Evolutionary conservation across 1,140 invertebrate species (phyloP).

Genomic region (Heliconius himera): DNA sequence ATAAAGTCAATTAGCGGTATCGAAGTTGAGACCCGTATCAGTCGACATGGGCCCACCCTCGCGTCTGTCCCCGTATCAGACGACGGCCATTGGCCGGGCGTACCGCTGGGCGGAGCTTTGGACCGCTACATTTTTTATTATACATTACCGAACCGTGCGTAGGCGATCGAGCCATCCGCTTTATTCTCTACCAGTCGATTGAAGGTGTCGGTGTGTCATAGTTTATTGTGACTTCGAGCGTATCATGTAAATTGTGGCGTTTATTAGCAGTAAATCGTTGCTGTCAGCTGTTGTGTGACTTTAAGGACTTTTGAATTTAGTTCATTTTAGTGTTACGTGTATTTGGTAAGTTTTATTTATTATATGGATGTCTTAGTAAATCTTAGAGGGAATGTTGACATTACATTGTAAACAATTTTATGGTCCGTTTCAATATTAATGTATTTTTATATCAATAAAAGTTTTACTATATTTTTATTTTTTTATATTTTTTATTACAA

Average conservation of each 20-base stretch:
- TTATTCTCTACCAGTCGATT: conserved; percentile 77
- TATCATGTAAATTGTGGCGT: conserved; percentile 70
- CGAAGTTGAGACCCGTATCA: conserved; percentile 77
- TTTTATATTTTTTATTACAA: neutral
- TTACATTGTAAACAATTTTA: conserved; percentile 12
- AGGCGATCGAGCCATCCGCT: conserved; percentile 63
- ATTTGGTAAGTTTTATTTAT: conserved; percentile 53
- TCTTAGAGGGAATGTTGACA: conserved; percentile 16
- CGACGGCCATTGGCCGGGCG: conserved; percentile 66
- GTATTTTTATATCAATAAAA: conserved; percentile 1
- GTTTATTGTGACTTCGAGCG: conserved; percentile 71
- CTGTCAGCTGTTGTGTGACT: conserved; percentile 56
- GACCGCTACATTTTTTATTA: conserved; percentile 71
- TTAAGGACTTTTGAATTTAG: conserved; percentile 59
- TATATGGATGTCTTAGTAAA: conserved; percentile 39
- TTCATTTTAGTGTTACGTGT: conserved; percentile 45
- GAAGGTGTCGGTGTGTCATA: conserved; percentile 76
- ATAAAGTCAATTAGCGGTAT: conserved; percentile 81
- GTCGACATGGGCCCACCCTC: conserved; percentile 73
- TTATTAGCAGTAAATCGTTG: conserved; percentile 65
- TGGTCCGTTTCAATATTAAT: neutral
- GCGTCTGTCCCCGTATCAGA: conserved; percentile 56
- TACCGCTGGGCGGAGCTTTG: conserved; percentile 66
- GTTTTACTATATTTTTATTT: too few species aligned
- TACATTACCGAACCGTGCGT: conserved; percentile 69